phyloP scores from a whole-genome alignment of 2,797 vertebrate species.

The Coccyzus lansbergi region DNA sequence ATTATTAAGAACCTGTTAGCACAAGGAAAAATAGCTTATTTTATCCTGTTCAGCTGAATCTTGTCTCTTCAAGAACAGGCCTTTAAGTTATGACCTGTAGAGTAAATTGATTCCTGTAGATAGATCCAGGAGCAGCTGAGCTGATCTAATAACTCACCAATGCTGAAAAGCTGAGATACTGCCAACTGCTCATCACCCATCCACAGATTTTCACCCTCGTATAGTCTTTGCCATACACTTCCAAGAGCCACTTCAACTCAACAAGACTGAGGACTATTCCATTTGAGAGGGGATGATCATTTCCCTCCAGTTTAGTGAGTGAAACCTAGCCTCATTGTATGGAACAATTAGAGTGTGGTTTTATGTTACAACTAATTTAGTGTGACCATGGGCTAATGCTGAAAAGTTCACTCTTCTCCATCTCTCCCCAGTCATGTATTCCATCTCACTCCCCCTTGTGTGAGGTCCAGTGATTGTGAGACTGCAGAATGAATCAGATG shows the following conservation, averaged over 20 bases:
- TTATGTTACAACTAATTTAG: background rate
- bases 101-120: background rate
- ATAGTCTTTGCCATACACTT: background rate
- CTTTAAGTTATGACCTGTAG: background rate
- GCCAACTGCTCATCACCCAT: background rate
- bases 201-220: background rate
- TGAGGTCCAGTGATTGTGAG: background rate
- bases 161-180: background rate
- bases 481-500: background rate
- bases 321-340: background rate
- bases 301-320: background rate
- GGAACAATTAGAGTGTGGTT: background rate
- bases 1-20: constrained; percentile 37
- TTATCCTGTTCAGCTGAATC: background rate
- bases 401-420: background rate
- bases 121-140: background rate
- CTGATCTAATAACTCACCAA: background rate
- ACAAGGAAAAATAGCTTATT: constrained; percentile 25
- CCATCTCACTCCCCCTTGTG: fast-evolving
- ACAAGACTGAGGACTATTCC: background rate
- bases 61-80: constrained; percentile 47
- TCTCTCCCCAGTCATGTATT: background rate
- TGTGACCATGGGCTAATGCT: background rate
- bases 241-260: background rate
- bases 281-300: background rate